phyloP scores from a whole-genome alignment of 2,113 vertebrate genomes.

The Atrichornis clamosus region DNA sequence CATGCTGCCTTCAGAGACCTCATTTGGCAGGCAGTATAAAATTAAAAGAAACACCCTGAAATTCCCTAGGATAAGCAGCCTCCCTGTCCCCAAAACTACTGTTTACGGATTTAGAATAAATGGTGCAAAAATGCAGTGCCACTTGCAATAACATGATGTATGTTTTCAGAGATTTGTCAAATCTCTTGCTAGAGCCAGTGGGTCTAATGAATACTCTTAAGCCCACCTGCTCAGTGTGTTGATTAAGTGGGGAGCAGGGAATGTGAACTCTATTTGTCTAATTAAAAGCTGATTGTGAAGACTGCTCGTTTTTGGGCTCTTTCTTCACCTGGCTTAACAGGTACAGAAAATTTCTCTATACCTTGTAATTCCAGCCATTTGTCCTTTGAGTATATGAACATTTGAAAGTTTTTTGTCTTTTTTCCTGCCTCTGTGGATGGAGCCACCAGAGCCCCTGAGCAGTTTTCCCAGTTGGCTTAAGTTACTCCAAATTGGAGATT shows the following conservation, averaged over 20 bases:
- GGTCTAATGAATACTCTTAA: background rate
- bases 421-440: background rate
- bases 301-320: background rate
- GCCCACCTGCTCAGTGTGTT: background rate
- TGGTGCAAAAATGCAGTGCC: background rate
- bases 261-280: background rate
- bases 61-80: background rate
- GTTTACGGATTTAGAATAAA: background rate
- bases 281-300: background rate
- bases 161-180: background rate
- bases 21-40: background rate
- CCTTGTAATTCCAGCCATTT: background rate
- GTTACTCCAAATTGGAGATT: background rate
- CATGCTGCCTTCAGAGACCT: background rate
- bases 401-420: background rate
- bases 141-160: background rate
- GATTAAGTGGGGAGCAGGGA: background rate
- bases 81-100: fast-evolving
- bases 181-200: background rate
- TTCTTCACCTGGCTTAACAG: background rate
- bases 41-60: background rate
- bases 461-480: background rate
- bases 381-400: background rate
- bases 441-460: background rate
- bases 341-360: background rate